Conservation (phyloP, 1,140 invertebrate genomes). For the Cherax quadricarinatus region DNA sequence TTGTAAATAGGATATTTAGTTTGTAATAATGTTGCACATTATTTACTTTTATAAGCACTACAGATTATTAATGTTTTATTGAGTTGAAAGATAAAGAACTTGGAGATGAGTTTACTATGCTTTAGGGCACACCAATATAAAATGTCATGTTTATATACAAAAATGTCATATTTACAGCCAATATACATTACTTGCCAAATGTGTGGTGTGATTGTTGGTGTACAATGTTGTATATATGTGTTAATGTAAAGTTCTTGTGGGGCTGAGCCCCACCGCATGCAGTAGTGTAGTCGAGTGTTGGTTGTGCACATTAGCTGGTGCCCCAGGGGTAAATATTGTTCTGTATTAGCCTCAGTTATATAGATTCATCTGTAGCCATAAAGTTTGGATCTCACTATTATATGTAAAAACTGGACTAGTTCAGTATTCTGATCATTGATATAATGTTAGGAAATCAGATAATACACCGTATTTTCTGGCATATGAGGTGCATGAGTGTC, state of each 20-base stretch:
- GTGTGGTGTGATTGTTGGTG: slow-evolving; percentile 42
- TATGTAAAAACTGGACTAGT: background rate
- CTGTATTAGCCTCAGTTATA: background rate
- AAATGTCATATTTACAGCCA: slow-evolving; percentile 6
- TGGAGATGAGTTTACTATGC: slow-evolving; percentile 1
- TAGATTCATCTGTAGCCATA: background rate
- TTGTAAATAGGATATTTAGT: slow-evolving; percentile 25
- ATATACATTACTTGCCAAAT: background rate
- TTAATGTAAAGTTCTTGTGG: slow-evolving; percentile 13
- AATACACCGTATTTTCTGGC: too few relatives aligned
- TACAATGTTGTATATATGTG: slow-evolving; percentile 35
- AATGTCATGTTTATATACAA: background rate
- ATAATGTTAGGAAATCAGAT: background rate
- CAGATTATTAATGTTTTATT: slow-evolving; percentile 14
- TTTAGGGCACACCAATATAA: background rate
- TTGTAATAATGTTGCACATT: slow-evolving; percentile 29
- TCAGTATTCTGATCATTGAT: background rate
- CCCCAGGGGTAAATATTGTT: slow-evolving; percentile 14
- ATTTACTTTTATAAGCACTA: slow-evolving; percentile 22
- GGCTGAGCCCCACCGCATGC: background rate
- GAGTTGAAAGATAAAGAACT: background rate
- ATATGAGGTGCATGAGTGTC: too few relatives aligned
- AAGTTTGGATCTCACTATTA: background rate
- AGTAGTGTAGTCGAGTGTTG: slow-evolving; percentile 36
- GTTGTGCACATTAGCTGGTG: slow-evolving; percentile 25